Conservation (phyloP, 1,140 invertebrate species). For the Eubasilissa regina region DNA sequence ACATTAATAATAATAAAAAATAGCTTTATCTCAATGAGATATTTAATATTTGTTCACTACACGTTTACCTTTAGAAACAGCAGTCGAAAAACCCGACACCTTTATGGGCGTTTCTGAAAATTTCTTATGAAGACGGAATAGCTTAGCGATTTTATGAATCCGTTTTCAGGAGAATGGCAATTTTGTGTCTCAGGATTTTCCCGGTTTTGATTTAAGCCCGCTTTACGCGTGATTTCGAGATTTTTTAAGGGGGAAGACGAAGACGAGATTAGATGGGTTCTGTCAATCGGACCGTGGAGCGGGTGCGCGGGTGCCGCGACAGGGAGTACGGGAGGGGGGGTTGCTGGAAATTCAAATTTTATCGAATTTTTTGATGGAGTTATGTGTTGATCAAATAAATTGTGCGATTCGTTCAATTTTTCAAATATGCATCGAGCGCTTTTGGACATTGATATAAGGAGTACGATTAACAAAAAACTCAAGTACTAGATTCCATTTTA, state of each 20-base stretch:
- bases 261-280: slow-evolving; percentile 29
- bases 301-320: too few species aligned
- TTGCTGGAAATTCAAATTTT: not conserved
- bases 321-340: not conserved
- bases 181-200: slow-evolving; percentile 30
- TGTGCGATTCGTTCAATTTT: too few species aligned
- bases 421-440: too few species aligned
- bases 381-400: too few species aligned
- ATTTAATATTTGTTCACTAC: too few species aligned
- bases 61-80: too few species aligned
- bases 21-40: too few species aligned
- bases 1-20: too few species aligned
- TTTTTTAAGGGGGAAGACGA: slow-evolving; percentile 39
- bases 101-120: slow-evolving; percentile 11
- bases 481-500: too few species aligned
- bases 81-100: not conserved
- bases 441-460: too few species aligned
- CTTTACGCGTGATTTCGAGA: slow-evolving; percentile 41
- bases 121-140: not conserved
- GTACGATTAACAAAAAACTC: too few species aligned
- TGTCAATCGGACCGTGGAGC: not conserved
- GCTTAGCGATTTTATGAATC: slow-evolving; percentile 32
- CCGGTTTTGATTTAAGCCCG: slow-evolving; percentile 37
- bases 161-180: slow-evolving; percentile 37
- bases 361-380: too few species aligned